Percentiles rank a stretch among this genome's conserved stretches.
Evolutionary conservation across 2,797 vertebrate species (phyloP).

Genomic region (Antrozous pallidus): DNA sequence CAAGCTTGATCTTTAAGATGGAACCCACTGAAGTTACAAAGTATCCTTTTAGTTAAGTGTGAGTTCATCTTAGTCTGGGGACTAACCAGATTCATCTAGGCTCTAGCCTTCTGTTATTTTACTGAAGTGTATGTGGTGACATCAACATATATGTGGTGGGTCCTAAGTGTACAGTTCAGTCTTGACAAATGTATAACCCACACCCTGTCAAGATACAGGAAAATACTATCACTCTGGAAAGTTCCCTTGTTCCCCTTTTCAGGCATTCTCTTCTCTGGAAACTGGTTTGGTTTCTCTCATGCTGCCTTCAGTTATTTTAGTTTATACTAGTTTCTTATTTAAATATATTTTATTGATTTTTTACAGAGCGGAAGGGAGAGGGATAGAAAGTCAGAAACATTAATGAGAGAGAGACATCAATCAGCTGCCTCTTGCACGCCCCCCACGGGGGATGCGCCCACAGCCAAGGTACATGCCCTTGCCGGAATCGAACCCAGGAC

Average conservation of each 20-base stretch:
- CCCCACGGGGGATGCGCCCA: no score
- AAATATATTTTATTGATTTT: no score
- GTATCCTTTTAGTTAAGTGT: background rate
- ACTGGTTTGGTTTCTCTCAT: background rate
- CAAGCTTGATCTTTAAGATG: background rate
- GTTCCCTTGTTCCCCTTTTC: background rate
- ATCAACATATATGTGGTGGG: background rate
- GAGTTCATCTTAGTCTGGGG: background rate
- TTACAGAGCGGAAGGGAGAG: no score
- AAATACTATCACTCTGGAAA: background rate
- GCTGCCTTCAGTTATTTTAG: background rate
- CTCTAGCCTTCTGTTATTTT: background rate
- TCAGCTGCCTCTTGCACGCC: no score
- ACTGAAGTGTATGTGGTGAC: background rate
- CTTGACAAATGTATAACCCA: background rate
- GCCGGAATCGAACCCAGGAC: no score
- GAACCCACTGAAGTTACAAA: background rate
- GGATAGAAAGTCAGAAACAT: no score
- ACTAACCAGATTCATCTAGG: background rate
- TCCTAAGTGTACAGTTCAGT: background rate
- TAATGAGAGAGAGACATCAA: no score
- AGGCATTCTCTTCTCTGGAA: background rate
- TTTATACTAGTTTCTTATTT: constrained; percentile 20
- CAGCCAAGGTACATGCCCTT: no score
- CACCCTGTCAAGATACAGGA: background rate